Evolutionary conservation across 2,888 invertebrate genomes (phyloP).

Genomic region (Noctua janthina): DNA sequence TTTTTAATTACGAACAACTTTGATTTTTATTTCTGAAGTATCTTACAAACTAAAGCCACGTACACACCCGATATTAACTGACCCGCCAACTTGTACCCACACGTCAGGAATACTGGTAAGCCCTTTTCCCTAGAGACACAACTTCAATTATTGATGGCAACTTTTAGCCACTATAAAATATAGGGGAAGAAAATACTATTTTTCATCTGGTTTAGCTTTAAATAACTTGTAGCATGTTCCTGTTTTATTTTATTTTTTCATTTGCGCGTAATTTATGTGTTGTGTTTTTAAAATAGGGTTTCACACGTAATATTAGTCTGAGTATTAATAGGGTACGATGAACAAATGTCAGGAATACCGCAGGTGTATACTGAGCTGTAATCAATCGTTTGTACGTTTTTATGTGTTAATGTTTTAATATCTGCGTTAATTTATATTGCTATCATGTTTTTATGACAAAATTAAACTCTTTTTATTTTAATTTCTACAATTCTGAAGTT

Average conservation of each 20-base stretch:
- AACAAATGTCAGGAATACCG: slow-evolving; percentile 51
- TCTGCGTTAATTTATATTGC: slow-evolving; percentile 44
- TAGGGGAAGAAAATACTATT: slow-evolving; percentile 83
- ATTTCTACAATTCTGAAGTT: slow-evolving; percentile 2
- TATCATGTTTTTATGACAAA: slow-evolving; percentile 10
- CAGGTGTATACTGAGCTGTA: slow-evolving; percentile 53
- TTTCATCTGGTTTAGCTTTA: slow-evolving; percentile 85
- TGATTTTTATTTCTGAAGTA: slow-evolving; percentile 34
- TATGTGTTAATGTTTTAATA: slow-evolving; percentile 59
- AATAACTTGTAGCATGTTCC: slow-evolving; percentile 75
- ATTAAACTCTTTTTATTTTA: not conserved
- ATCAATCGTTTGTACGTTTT: slow-evolving; percentile 54
- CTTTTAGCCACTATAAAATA: slow-evolving; percentile 88
- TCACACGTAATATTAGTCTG: slow-evolving; percentile 52
- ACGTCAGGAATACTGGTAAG: slow-evolving; percentile 78
- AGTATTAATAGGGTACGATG: slow-evolving; percentile 51
- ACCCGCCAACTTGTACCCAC: slow-evolving; percentile 64
- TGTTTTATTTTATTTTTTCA: slow-evolving; percentile 61
- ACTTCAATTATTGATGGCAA: slow-evolving; percentile 90
- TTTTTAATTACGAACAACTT: slow-evolving; percentile 27
- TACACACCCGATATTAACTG: slow-evolving; percentile 62
- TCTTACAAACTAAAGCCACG: slow-evolving; percentile 54
- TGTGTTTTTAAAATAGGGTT: slow-evolving; percentile 58
- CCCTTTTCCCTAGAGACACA: slow-evolving; percentile 83
- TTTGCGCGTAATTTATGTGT: slow-evolving; percentile 53